phyloP scores from a whole-genome alignment of 2,113 vertebrate species.

The Bubo scandiacus region DNA sequence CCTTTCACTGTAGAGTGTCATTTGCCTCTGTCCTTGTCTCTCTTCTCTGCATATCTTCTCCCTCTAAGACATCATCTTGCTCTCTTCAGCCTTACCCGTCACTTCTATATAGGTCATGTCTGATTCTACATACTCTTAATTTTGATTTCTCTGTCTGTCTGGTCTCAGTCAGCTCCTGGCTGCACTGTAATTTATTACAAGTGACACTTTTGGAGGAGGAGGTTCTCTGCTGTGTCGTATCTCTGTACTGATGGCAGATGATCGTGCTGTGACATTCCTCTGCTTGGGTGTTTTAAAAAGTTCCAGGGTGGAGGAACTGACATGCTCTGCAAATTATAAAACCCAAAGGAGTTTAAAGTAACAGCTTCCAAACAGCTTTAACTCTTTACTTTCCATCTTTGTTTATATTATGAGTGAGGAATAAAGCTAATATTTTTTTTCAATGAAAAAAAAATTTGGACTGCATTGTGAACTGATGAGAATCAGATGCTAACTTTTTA shows the following conservation, averaged over 20 bases:
- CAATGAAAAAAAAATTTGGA: neutral
- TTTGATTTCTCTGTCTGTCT: conserved; percentile 25
- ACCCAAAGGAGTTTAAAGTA: conserved; percentile 13
- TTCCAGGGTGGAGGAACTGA: neutral
- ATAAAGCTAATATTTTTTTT: neutral
- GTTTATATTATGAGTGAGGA: neutral
- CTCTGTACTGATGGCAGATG: neutral
- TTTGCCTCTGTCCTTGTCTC: neutral
- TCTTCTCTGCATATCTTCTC: neutral
- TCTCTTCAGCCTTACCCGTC: neutral
- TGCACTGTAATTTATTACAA: neutral
- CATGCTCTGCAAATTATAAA: conserved; percentile 14
- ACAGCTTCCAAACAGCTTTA: conserved; percentile 17
- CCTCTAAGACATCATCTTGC: neutral
- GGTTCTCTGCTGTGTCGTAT: neutral
- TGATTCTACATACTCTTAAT: neutral
- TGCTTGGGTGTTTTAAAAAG: neutral
- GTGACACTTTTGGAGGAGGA: conserved; percentile 43
- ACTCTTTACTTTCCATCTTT: neutral
- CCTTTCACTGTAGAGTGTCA: neutral
- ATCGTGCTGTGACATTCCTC: neutral
- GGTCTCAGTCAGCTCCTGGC: conserved; percentile 26
- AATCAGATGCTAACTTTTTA: conserved; percentile 25
- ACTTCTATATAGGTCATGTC: conserved; percentile 40
- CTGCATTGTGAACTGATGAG: neutral